phyloP scores from a whole-genome alignment of 1,140 invertebrate species.

The Potamilus streckersoni region DNA sequence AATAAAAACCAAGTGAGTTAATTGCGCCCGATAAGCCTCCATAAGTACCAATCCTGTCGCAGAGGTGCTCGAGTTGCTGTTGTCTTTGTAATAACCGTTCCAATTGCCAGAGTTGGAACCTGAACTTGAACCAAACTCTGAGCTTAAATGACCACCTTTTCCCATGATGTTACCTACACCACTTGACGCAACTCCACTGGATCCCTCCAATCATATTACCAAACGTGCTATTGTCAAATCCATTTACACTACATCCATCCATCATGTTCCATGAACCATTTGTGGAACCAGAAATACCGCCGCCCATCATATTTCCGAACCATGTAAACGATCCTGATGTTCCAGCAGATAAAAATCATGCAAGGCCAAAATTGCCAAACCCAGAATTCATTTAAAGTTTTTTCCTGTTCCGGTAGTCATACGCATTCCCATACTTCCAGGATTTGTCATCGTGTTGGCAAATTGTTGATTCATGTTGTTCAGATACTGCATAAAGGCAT shows the following conservation, averaged over 20 bases:
- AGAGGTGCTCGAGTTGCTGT: not conserved
- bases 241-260: not conserved
- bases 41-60: not conserved
- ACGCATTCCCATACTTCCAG: not conserved
- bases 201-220: not conserved
- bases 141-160: too few relatives aligned
- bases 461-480: not conserved
- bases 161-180: not conserved
- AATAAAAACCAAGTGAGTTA: not conserved
- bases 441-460: not conserved
- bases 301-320: not conserved
- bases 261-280: not conserved
- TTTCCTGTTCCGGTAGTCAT: not conserved
- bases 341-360: not conserved
- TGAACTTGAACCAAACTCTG: conserved; percentile 1
- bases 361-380: not conserved
- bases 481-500: not conserved
- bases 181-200: not conserved
- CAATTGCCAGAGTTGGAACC: conserved; percentile 14
- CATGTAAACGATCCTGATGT: not conserved
- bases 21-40: conserved; percentile 5
- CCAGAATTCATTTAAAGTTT: conserved; percentile 1
- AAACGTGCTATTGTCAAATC: not conserved
- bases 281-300: not conserved
- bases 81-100: conserved; percentile 24